phyloP scores from a whole-genome alignment of 2,888 invertebrate genomes.

The Pristionchus maxplancki region DNA sequence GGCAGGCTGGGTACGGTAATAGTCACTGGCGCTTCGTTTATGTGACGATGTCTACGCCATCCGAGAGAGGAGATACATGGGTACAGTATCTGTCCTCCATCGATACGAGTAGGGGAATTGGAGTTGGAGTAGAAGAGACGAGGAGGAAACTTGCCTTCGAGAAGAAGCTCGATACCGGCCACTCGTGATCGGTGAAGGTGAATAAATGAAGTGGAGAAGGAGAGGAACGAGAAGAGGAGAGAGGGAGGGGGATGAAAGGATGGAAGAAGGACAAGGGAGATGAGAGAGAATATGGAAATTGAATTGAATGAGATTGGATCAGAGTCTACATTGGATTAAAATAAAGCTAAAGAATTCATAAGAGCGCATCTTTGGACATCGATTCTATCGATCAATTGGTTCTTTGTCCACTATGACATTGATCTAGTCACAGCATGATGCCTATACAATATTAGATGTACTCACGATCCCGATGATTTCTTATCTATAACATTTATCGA shows the following conservation, averaged over 20 bases:
- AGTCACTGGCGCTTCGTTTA: too few relatives aligned
- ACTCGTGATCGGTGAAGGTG: background rate
- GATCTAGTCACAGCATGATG: too few relatives aligned
- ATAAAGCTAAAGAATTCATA: background rate
- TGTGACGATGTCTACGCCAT: too few relatives aligned
- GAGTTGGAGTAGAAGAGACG: too few relatives aligned
- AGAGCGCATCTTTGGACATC: too few relatives aligned
- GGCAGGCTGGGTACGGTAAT: background rate
- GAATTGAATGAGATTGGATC: background rate
- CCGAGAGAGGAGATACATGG: background rate
- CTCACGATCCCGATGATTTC: too few relatives aligned
- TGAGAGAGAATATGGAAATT: background rate
- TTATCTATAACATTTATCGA: too few relatives aligned
- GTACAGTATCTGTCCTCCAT: background rate
- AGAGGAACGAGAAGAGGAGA: background rate
- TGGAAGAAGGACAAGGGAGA: background rate
- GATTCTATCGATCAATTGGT: too few relatives aligned
- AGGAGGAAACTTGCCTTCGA: background rate
- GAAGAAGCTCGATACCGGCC: background rate
- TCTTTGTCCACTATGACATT: too few relatives aligned
- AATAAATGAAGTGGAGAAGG: conserved; percentile 38
- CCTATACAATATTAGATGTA: too few relatives aligned
- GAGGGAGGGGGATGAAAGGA: background rate
- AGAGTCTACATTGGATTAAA: background rate
- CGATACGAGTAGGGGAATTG: too few relatives aligned